Evolutionary conservation across 2,888 invertebrate species (phyloP).

Genomic region (Oxycera nigricornis): DNA sequence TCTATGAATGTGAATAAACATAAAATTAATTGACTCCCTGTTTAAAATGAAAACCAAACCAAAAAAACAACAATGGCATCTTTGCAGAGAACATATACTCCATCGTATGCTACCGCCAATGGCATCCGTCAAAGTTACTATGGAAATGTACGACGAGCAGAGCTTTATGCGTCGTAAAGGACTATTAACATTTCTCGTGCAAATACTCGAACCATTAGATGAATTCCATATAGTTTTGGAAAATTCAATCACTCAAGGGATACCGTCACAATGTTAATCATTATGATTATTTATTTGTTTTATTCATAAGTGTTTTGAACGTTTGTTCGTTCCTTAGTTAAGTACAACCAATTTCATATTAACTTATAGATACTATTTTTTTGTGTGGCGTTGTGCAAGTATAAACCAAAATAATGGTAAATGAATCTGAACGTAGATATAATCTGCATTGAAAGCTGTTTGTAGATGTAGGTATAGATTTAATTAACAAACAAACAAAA

Average conservation of each 20-base stretch:
- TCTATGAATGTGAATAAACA: no score
- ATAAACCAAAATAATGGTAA: background rate
- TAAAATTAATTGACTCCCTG: no score
- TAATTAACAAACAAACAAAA: background rate
- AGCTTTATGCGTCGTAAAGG: slow-evolving; percentile 91
- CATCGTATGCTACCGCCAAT: slow-evolving; percentile 92
- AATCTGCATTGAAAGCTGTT: slow-evolving; percentile 6
- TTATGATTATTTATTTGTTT: background rate
- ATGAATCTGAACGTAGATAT: background rate
- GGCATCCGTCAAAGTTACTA: slow-evolving; percentile 85
- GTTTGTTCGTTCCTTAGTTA: background rate
- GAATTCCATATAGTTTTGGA: slow-evolving; percentile 88
- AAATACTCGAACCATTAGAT: slow-evolving; percentile 88
- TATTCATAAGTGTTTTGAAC: background rate
- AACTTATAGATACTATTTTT: background rate
- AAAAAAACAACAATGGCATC: background rate
- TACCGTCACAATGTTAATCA: slow-evolving; percentile 60
- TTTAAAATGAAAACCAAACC: no score
- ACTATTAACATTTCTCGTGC: slow-evolving; percentile 84
- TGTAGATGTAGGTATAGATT: background rate
- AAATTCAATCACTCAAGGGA: slow-evolving; percentile 76
- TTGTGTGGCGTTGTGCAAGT: background rate
- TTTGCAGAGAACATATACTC: slow-evolving; percentile 80
- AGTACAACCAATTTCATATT: background rate
- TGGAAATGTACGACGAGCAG: slow-evolving; percentile 95